Percentiles rank a stretch among this genome's conserved stretches.
These are phyloP conservation scores for Sebastes nivosus DNA, from an alignment of 2,797 vertebrate genomes.

Conservation along the genomic window DNA sequence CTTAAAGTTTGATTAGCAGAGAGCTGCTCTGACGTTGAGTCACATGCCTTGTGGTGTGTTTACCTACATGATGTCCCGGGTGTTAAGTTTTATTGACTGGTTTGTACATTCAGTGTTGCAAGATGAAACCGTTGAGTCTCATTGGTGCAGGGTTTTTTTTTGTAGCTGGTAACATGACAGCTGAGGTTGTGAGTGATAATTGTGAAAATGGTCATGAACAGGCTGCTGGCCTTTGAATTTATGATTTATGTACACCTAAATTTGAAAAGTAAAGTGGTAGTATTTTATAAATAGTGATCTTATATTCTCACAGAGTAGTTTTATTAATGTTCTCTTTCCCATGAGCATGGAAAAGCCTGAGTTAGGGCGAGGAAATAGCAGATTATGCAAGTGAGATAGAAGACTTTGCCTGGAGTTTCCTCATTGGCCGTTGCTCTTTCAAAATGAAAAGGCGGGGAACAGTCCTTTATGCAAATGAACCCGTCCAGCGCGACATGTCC, in stretches of 20 bases:
- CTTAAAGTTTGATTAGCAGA: slow-evolving; percentile 25
- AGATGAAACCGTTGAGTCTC: slow-evolving; percentile 10
- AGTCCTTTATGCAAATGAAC: too few species aligned
- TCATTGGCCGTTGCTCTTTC: too few species aligned
- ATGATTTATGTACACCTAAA: not conserved
- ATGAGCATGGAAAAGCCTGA: not conserved
- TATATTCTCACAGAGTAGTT: too few species aligned
- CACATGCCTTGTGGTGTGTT: slow-evolving; percentile 40
- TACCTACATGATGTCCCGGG: slow-evolving; percentile 41
- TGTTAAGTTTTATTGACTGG: slow-evolving; percentile 48
- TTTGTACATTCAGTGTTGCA: slow-evolving; percentile 20
- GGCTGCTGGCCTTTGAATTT: not conserved
- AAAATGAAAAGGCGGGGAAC: too few species aligned
- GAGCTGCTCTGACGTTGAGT: slow-evolving; percentile 39
- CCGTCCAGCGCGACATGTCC: too few species aligned
- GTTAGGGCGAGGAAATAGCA: not conserved
- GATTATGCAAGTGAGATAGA: not conserved
- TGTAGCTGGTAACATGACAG: not conserved
- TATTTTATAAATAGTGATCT: not conserved
- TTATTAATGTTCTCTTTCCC: not conserved
- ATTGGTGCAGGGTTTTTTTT: not conserved
- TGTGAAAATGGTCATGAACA: not conserved
- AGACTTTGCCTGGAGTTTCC: too few species aligned
- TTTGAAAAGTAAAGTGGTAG: not conserved
- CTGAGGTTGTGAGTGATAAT: not conserved